Base-by-base conservation (phyloP, 64 coral and sea anemone species). In the Pachyseris speciosa region DNA sequence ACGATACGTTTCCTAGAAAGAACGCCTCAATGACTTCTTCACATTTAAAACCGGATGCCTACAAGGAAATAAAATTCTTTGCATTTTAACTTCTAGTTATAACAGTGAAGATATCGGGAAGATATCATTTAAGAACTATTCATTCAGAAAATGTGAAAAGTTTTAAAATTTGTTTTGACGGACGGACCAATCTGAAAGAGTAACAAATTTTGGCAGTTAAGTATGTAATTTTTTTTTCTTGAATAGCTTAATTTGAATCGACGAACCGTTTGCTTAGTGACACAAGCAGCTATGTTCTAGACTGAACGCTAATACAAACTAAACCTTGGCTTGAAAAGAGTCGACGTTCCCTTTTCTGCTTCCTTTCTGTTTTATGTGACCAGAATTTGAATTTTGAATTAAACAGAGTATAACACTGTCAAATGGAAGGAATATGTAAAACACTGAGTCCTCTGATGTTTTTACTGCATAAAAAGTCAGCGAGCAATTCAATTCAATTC, bases 1-100 rank as follows among this genome's bases (percentile, higher is more conserved):
- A 34, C 11, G 72, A 32, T 17, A 30, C 74, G 31, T 77, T 77
- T 77, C 74, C 42, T 5, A 53, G 74, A 77, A 77, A 52, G 5
- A 11, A 77, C 47, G 74, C 47, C 44, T 52, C 44, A 52, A 33
- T 77, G 17, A 20, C 19, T 20, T 5, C 25, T 25, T 8, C 7
- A 64, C 59, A 64, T 28, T 27, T 27, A 64, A n/a, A 17, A 72
- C 69, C 69, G 28, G 4, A 49, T 77, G 24, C 19, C 2, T 9
- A 49, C n/a, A 28, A 4, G 44, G 26, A 34, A 77, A 71, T 19
- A 19, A 26, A 30, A 68, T 68, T 68, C 65, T 12, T 30, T 2
- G 65, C 32, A 36, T 68, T 68, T 38, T 37, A 36, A 12, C 5
- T 4, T 37, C 11, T 68, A 68, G 34, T 68, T 37, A 15, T 2